phyloP scores from a whole-genome alignment of 2,113 vertebrate genomes.

The Seriola rivoliana region DNA sequence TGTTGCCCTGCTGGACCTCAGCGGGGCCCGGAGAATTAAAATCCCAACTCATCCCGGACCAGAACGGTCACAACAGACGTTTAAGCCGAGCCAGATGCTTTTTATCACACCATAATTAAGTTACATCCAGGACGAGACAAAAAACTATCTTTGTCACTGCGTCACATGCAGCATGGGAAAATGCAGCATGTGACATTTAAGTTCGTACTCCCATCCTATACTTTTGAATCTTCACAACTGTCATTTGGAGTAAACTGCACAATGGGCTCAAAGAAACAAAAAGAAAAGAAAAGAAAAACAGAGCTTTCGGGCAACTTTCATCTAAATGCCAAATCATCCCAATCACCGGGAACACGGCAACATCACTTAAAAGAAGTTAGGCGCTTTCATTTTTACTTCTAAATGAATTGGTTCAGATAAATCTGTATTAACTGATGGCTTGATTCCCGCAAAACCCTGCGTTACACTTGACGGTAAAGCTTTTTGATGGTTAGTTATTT shows the following conservation, averaged over 20 bases:
- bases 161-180: slow-evolving; percentile 38
- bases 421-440: too few relatives aligned
- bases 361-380: too few relatives aligned
- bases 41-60: slow-evolving; percentile 62
- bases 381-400: background rate
- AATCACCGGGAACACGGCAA: background rate
- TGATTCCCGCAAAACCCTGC: too few relatives aligned
- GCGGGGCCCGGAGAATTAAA: slow-evolving; percentile 54
- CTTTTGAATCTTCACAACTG: background rate
- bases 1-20: slow-evolving; percentile 47
- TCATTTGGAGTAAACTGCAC: background rate
- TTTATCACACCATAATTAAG: slow-evolving; percentile 60
- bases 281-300: too few relatives aligned
- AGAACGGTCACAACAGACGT: slow-evolving; percentile 32
- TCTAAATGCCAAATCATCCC: background rate
- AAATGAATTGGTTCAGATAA: too few relatives aligned
- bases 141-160: slow-evolving; percentile 55
- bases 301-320: background rate
- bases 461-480: too few relatives aligned
- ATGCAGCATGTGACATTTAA: slow-evolving; percentile 14
- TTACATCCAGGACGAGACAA: slow-evolving; percentile 49
- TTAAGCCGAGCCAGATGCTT: slow-evolving; percentile 43
- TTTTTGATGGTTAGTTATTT: too few relatives aligned
- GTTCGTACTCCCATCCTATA: background rate
- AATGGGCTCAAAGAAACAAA: background rate